phyloP scores from a whole-genome alignment of 2,113 vertebrate species.

The Loxodonta africana region DNA sequence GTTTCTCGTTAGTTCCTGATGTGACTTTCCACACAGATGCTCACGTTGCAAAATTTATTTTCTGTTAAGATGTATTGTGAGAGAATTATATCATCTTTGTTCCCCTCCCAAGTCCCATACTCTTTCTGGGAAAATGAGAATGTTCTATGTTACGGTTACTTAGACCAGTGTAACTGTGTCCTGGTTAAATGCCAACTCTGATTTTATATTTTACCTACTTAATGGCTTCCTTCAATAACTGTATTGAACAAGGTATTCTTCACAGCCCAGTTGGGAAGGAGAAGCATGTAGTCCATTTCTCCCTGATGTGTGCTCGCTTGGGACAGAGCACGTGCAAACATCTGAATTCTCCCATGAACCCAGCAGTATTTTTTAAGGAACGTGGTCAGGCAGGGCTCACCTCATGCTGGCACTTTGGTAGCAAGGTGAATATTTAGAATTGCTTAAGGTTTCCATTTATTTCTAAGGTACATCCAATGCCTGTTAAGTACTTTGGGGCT shows the following conservation, averaged over 20 bases:
- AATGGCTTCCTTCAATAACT: background rate
- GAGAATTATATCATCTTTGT: constrained; percentile 63
- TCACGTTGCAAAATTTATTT: constrained; percentile 78
- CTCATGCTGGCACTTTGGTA: background rate
- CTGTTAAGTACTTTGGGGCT: background rate
- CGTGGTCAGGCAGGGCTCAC: background rate
- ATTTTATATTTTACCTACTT: background rate
- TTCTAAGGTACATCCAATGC: background rate
- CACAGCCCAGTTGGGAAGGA: background rate
- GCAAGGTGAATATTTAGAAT: background rate
- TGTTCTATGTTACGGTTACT: background rate
- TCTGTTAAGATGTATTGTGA: constrained; percentile 57
- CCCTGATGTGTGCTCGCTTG: background rate
- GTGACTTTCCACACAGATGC: constrained; percentile 70
- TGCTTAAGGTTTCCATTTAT: constrained; percentile 4
- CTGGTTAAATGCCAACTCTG: background rate
- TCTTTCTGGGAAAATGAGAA: constrained; percentile 67
- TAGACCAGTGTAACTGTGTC: background rate
- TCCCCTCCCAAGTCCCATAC: constrained; percentile 43
- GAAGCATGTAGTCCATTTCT: background rate
- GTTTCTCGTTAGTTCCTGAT: constrained; percentile 79
- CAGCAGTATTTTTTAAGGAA: background rate
- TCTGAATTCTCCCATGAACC: background rate
- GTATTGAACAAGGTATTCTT: background rate
- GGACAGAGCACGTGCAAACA: background rate